Conservation (phyloP, 2,888 invertebrate species). For the Leucoptera coffeella region DNA sequence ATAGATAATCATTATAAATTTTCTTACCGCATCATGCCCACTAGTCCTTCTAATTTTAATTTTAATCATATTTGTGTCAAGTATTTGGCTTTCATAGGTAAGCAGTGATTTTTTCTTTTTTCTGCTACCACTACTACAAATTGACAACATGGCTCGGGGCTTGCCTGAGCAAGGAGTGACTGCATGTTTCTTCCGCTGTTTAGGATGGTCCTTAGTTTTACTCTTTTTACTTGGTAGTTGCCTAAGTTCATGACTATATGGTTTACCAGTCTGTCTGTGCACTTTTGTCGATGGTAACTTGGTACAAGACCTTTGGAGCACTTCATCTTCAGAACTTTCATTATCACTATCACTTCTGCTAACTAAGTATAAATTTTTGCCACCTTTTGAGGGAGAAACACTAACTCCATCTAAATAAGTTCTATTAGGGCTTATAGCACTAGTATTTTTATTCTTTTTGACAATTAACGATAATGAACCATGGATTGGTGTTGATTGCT, state of each 20-base stretch:
- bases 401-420: constrained; percentile 24
- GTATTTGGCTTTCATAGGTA: constrained; percentile 5
- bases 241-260: constrained; percentile 52
- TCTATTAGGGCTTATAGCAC: constrained; percentile 17
- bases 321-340: constrained; percentile 43
- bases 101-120: constrained; percentile 38
- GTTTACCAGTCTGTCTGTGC: constrained; percentile 41
- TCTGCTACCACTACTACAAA: constrained; percentile 42
- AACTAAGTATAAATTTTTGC: constrained; percentile 47
- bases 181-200: constrained; percentile 29
- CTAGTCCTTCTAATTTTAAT: constrained; percentile 63
- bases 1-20: constrained; percentile 3
- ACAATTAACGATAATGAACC: constrained; percentile 15
- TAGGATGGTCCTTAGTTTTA: constrained; percentile 26
- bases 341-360: constrained; percentile 43
- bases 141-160: constrained; percentile 43
- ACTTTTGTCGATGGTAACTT: constrained; percentile 40
- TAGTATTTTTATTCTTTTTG: constrained; percentile 25
- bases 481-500: constrained; percentile 14
- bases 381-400: constrained; percentile 37
- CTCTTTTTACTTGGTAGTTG: constrained; percentile 48
- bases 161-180: constrained; percentile 43
- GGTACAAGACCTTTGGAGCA: constrained; percentile 30
- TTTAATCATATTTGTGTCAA: constrained; percentile 58
- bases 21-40: constrained; percentile 32